phyloP scores from a whole-genome alignment of 2,797 vertebrate genomes.

The Vespertilio murinus region DNA sequence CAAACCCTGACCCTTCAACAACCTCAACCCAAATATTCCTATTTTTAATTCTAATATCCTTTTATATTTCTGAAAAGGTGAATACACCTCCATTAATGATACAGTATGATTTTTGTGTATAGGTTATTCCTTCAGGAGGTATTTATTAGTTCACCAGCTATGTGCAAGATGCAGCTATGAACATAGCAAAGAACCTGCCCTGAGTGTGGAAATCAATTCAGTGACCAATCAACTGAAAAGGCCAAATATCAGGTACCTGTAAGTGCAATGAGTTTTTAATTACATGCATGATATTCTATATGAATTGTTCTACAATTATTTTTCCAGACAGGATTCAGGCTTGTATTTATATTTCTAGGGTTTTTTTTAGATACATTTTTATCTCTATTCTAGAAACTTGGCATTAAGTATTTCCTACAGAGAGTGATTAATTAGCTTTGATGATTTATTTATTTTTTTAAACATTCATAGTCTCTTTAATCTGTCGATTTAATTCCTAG shows the following conservation, averaged over 20 bases:
- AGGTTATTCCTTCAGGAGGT: not conserved
- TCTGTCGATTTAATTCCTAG: not conserved
- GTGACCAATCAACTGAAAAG: not conserved
- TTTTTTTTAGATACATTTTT: not conserved
- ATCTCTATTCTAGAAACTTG: not conserved
- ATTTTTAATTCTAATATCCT: not conserved
- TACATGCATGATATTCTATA: not conserved
- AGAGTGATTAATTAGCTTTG: not conserved
- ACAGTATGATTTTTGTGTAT: not conserved
- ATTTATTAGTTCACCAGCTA: not conserved
- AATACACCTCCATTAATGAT: not conserved
- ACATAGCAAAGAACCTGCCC: not conserved
- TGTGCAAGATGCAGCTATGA: not conserved
- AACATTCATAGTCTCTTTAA: not conserved
- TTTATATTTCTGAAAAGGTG: not conserved
- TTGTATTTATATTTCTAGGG: not conserved
- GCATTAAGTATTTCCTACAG: not conserved
- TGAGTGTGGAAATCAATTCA: not conserved
- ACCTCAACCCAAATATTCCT: not conserved
- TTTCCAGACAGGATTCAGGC: not conserved
- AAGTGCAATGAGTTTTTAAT: not conserved
- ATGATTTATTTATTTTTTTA: not conserved
- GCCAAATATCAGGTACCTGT: not conserved
- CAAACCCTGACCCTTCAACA: not conserved
- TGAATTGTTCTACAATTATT: not conserved